Evolutionary conservation across 2,888 invertebrate genomes (phyloP).

Genomic region (Apoderus coryli): DNA sequence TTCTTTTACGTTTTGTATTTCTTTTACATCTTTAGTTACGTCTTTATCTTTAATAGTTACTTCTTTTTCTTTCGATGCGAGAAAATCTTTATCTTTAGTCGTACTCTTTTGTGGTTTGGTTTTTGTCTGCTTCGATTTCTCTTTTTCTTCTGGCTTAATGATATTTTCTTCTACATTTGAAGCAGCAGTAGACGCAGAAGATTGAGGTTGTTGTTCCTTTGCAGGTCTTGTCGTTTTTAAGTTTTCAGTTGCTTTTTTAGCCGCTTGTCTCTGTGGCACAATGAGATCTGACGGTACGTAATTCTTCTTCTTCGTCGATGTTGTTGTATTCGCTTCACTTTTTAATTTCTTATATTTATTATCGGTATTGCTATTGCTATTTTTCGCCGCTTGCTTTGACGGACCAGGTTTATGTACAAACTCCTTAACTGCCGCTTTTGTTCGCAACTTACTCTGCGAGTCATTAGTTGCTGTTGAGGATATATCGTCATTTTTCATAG

Average conservation of each 20-base stretch:
- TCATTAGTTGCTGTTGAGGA: slow-evolving; percentile 51
- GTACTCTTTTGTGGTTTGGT: slow-evolving; percentile 8
- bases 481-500: slow-evolving; percentile 44
- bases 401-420: slow-evolving; percentile 41
- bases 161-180: slow-evolving; percentile 10
- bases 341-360: slow-evolving; percentile 20
- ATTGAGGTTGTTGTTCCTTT: slow-evolving; percentile 25
- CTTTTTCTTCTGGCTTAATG: slow-evolving; percentile 14
- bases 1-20: slow-evolving; percentile 19
- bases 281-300: slow-evolving; percentile 63
- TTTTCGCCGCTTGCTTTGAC: slow-evolving; percentile 25
- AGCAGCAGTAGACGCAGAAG: slow-evolving; percentile 14
- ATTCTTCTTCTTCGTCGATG: slow-evolving; percentile 34
- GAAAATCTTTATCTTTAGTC: slow-evolving; percentile 14
- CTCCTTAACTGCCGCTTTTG: slow-evolving; percentile 76
- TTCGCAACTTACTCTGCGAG: slow-evolving; percentile 52
- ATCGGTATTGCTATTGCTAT: slow-evolving; percentile 18
- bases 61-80: slow-evolving; percentile 28
- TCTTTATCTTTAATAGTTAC: slow-evolving; percentile 31
- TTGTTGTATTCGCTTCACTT: slow-evolving; percentile 18
- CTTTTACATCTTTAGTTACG: slow-evolving; percentile 19
- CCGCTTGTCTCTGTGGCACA: slow-evolving; percentile 80
- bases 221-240: slow-evolving; percentile 50
- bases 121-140: slow-evolving; percentile 11
- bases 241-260: slow-evolving; percentile 81